Evolutionary conservation across 2,888 invertebrate species (phyloP), one percentile per base, ranked within the genome.

Genomic region (Barypeithes pellucidus): DNA sequence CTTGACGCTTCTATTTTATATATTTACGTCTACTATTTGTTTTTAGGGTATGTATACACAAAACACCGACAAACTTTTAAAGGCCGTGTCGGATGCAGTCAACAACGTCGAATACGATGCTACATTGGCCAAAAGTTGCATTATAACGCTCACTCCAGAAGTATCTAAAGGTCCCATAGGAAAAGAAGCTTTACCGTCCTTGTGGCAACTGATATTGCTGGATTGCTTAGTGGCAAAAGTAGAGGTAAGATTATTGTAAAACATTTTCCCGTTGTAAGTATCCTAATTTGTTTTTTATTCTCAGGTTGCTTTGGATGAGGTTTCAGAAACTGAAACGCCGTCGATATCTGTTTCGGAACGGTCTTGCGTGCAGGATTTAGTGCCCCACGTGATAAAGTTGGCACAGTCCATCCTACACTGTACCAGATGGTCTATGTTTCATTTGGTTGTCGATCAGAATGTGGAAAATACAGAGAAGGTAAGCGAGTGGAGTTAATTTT

Each of bases 21-120:
- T n/a, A n/a, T n/a, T n/a, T 67, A 41, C 14, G 2, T 24, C 7
- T 14, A 24, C 24, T 45, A 33, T 66, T 65, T 50, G 8, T 67
- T 61, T 63, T 59, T 24, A 96, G 87, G 95, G 95, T 74, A 92
- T 95, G 91, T 95, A 94, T 79, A 94, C 95, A 0, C 94, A 95
- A 78, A 90, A 90, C 76, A 91, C 92, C 0, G 94, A 94, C 81
- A 91, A 91, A 80, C 86, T 94, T 47, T 82, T 94, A 22, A 91
- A 93, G 77, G 91, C 91, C 0, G 93, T 94, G 0, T 91, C 92
- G 54, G 90, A 92, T 66, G 90, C 90, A 0, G 92, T 94, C 8
- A 93, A 90, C 81, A 89, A 88, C 75, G 83, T 91, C 14, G 88
- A 89, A 77, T 91, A 90, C 78, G 90, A 90, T 77, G 87, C 91